Base-by-base conservation (phyloP, 2,113 vertebrate species). In the Seriola aureovittata region DNA sequence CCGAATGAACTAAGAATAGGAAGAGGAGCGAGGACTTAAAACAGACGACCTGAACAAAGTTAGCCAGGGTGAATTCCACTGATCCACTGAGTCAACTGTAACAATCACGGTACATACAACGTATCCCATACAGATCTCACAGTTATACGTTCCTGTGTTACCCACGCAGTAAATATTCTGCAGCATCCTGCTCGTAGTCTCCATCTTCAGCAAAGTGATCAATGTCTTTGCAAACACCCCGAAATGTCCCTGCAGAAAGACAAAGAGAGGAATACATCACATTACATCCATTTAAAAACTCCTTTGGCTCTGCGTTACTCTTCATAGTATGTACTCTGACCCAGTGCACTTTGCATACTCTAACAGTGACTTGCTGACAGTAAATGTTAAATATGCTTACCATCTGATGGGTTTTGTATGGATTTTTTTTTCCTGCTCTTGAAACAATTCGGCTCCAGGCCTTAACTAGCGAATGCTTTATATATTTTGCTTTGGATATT, bases 171-270 rank as follows among this genome's bases (percentile, higher is more conserved):
- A 99, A 96, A 59, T 98, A 99, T 82, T 99, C 98, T 0, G 97
- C 97, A 0, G 98, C 97, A 57, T 99, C 98, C 80, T 99, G 98
- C 85, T 99, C 97, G 0, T 99, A 99, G 75, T 99, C 98, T 1
- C 95, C 96, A 44, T 99, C 97, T 58, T 99, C 98, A 0, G 97
- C 96, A 86, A 99, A 99, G 93, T 99, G 97, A 85, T 99, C 98
- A 10, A 99, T 99, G 91, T 98, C 97, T 95, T 99, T 99, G 95
- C 98, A 99, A 86, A 99, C 96, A 0, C 98, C 98, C 87, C 95
- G 96, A 93, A 98, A 98, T 10, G 97, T 94, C 75, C 98, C 98
- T 99, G 94, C 42, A 88, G 91, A 89, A 74, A 75, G 32, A 50
- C 8, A 78, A 17, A 90, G 8, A 72, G 2, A 69, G 16, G 9